Percentiles rank a stretch among this genome's conserved stretches.
These are phyloP conservation scores for Corapipo altera DNA, from an alignment of 2,113 vertebrate genomes.

Conservation along the genomic window DNA sequence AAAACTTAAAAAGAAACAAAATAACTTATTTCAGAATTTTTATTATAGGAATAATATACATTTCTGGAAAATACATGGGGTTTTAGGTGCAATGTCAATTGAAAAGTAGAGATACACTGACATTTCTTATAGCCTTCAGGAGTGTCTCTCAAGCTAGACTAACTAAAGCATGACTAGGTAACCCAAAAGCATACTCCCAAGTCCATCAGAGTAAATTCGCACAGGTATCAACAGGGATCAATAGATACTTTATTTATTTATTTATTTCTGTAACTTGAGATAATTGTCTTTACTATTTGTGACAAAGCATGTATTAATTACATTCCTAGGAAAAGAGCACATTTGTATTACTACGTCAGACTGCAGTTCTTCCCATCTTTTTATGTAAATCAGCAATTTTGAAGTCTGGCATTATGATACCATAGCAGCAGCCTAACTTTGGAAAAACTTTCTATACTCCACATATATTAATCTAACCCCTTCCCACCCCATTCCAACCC, in stretches of 20 bases:
- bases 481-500: accelerated
- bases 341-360: not conserved
- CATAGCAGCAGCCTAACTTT: not conserved
- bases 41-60: not conserved
- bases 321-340: not conserved
- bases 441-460: not conserved
- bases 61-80: not conserved
- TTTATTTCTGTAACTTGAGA: not conserved
- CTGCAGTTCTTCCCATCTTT: not conserved
- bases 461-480: not conserved
- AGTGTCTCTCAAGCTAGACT: not conserved
- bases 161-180: not conserved
- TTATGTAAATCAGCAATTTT: not conserved
- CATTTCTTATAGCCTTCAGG: not conserved
- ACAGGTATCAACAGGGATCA: not conserved
- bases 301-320: not conserved
- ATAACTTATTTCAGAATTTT: not conserved
- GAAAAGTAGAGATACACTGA: not conserved
- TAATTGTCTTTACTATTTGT: not conserved
- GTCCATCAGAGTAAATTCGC: not conserved
- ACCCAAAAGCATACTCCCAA: not conserved
- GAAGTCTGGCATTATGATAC: not conserved
- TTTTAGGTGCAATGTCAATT: not conserved
- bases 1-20: not conserved
- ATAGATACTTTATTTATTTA: not conserved